These are phyloP conservation scores for Ophonus ardosiacus DNA, from an alignment of 2,888 invertebrate genomes.

Conservation along the genomic window DNA sequence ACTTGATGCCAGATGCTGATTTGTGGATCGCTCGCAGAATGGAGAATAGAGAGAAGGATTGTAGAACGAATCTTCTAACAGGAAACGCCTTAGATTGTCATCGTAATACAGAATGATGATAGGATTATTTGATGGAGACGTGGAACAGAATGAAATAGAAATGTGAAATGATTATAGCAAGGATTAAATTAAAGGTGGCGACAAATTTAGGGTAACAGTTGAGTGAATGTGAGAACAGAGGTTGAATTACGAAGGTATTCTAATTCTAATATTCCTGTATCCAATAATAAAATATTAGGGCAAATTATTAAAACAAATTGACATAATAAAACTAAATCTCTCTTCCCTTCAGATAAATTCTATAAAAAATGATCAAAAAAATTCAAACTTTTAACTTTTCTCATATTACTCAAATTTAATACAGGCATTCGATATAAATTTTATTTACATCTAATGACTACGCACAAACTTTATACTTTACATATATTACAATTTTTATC, in stretches of 20 bases:
- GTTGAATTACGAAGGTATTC: not conserved
- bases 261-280: not conserved
- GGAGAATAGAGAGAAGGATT: not conserved
- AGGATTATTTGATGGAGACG: not conserved
- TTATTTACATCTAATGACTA: too few relatives aligned
- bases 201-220: not conserved
- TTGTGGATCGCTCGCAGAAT: not conserved
- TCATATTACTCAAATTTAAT: too few relatives aligned
- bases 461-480: too few relatives aligned
- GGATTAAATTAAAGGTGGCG: not conserved
- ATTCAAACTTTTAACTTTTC: too few relatives aligned
- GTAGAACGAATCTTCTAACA: not conserved
- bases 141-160: not conserved
- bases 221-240: not conserved
- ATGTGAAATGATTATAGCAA: not conserved
- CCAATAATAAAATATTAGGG: too few relatives aligned
- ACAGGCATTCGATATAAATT: too few relatives aligned
- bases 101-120: not conserved
- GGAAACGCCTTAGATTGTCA: not conserved
- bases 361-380: too few relatives aligned
- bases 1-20: constrained; percentile 9
- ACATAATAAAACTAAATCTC: too few relatives aligned
- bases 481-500: too few relatives aligned
- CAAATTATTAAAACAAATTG: too few relatives aligned
- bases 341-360: too few relatives aligned